These are phyloP conservation scores for Caenorhabditis inopinata DNA, from an alignment of 1,140 invertebrate species.

Conservation along the genomic window DNA sequence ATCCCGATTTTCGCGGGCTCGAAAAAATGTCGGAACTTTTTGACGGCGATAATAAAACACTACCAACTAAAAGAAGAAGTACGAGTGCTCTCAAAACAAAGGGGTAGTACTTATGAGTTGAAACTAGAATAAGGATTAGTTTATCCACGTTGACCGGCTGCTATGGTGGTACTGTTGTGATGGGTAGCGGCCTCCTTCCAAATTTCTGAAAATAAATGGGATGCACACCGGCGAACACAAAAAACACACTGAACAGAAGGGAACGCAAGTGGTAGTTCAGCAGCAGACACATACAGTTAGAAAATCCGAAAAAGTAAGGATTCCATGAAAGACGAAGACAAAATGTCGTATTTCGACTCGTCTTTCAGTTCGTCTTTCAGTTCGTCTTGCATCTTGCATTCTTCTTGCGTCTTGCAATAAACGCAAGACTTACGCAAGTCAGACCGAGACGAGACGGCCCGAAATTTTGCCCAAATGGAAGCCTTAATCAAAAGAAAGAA, in stretches of 20 bases:
- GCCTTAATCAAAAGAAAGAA: not conserved
- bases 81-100: conserved; percentile 20
- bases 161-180: not conserved
- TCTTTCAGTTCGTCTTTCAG: too few species aligned
- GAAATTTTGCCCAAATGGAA: too few species aligned
- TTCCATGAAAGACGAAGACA: too few species aligned
- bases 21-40: too few species aligned
- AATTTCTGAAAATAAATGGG: not conserved
- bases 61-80: conserved; percentile 9
- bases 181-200: not conserved
- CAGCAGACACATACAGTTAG: conserved; percentile 28
- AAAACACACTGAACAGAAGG: not conserved
- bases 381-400: too few species aligned
- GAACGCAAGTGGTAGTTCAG: too few species aligned
- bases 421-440: too few species aligned
- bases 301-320: not conserved
- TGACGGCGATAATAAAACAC: not conserved
- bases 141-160: conserved; percentile 15
- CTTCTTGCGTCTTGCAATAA: too few species aligned
- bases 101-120: not conserved
- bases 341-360: too few species aligned
- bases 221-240: not conserved
- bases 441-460: too few species aligned
- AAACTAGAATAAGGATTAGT: not conserved
- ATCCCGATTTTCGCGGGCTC: too few species aligned